These are phyloP conservation scores for Diceros bicornis DNA, from an alignment of 2,797 vertebrate species.

Conservation along the genomic window DNA sequence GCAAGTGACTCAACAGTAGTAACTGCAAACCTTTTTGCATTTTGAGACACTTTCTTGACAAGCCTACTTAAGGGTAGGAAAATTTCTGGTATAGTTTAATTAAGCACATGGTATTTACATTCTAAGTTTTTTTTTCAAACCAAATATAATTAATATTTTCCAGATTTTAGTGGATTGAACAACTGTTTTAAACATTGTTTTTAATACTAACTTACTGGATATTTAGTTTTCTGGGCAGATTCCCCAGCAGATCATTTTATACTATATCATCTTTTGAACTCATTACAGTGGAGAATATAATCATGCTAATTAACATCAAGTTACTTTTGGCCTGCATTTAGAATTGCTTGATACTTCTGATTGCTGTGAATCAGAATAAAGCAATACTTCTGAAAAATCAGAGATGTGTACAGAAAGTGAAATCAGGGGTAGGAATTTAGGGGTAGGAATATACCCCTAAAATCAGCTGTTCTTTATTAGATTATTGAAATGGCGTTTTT, in stretches of 20 bases:
- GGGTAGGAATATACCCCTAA: neutral
- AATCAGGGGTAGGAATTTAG: neutral
- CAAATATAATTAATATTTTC: conserved; percentile 39
- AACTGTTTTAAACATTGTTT: conserved; percentile 26
- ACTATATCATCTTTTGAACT: conserved; percentile 27
- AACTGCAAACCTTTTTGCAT: neutral
- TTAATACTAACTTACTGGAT: neutral
- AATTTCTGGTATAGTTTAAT: conserved; percentile 44
- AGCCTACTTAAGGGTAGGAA: neutral
- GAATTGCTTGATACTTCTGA: conserved; percentile 31
- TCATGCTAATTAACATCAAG: conserved; percentile 38
- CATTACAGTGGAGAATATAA: conserved; percentile 11
- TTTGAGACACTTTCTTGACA: conserved; percentile 13
- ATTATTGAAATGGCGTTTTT: neutral
- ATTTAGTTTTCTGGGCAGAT: conserved; percentile 53
- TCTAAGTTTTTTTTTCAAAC: conserved; percentile 31
- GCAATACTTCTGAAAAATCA: neutral
- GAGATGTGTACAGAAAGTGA: neutral
- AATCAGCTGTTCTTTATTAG: neutral
- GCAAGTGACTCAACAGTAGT: neutral
- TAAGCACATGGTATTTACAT: conserved; percentile 3
- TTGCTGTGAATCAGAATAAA: conserved; percentile 42
- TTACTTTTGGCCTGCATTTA: conserved; percentile 47
- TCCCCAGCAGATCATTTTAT: neutral
- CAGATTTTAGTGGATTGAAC: conserved; percentile 47